A percentile compares a stretch with the other conserved stretches of the same genome.
Evolutionary conservation across 2,797 vertebrate species (phyloP).

Genomic region (Galaxias olidus): DNA sequence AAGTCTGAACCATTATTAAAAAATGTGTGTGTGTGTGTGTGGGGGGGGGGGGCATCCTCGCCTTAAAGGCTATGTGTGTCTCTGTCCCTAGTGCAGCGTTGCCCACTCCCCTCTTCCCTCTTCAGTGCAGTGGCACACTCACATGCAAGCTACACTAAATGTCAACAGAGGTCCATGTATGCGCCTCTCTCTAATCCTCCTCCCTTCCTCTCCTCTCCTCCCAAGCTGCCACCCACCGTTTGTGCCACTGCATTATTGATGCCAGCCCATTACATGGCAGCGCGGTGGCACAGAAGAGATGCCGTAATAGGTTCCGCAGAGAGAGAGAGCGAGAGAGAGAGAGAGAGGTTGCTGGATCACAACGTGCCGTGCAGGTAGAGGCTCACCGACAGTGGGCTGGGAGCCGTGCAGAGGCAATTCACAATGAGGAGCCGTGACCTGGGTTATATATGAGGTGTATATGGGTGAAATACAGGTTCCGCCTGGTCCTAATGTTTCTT

Average conservation of each 20-base stretch:
- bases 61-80: too few relatives aligned
- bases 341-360: background rate
- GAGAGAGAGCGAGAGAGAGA: slow-evolving; percentile 1
- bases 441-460: too few relatives aligned
- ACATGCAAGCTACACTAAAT: background rate
- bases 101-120: too few relatives aligned
- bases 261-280: slow-evolving; percentile 35
- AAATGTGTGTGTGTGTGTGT: too few relatives aligned
- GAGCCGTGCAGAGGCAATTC: background rate
- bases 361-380: too few relatives aligned
- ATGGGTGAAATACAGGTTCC: too few relatives aligned
- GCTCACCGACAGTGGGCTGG: background rate
- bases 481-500: too few relatives aligned
- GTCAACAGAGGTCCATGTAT: background rate
- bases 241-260: slow-evolving; percentile 45
- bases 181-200: background rate
- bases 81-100: too few relatives aligned
- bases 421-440: too few relatives aligned
- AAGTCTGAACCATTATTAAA: too few relatives aligned
- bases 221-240: background rate
- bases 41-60: too few relatives aligned
- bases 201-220: background rate
- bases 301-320: slow-evolving; percentile 15
- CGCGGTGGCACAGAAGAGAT: slow-evolving; percentile 20
- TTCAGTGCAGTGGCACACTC: too few relatives aligned